These are phyloP conservation scores for Plumapathes pennacea DNA, from an alignment of 92 coral and sea anemone genomes.

Conservation along the genomic window DNA sequence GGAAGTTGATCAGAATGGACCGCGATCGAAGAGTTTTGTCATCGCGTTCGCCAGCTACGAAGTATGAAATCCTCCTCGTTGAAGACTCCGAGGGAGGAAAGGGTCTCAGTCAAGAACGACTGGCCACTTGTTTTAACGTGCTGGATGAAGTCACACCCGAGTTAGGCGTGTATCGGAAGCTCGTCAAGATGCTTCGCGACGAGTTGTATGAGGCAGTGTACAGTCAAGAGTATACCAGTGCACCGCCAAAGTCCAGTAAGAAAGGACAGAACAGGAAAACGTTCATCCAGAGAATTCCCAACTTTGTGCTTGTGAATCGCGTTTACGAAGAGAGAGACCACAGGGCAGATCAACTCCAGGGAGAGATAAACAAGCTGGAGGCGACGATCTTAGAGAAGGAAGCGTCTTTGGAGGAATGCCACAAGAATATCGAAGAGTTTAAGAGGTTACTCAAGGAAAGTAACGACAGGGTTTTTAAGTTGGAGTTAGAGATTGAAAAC, in stretches of 20 bases:
- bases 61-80: conserved; percentile 84
- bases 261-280: conserved; percentile 57
- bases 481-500: conserved; percentile 71
- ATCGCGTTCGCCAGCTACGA: conserved; percentile 88
- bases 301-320: conserved; percentile 83
- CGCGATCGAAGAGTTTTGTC: conserved; percentile 73
- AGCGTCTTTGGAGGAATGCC: conserved; percentile 30
- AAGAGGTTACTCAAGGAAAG: conserved; percentile 57
- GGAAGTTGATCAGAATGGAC: conserved; percentile 39
- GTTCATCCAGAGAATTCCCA: conserved; percentile 77
- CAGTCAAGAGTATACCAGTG: conserved; percentile 84
- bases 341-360: conserved; percentile 69
- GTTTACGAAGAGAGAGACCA: conserved; percentile 76
- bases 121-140: conserved; percentile 82
- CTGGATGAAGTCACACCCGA: conserved; percentile 83
- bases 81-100: conserved; percentile 66
- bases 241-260: conserved; percentile 67
- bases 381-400: conserved; percentile 38
- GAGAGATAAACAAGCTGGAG: conserved; percentile 49
- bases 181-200: conserved; percentile 83
- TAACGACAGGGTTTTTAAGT: conserved; percentile 59
- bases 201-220: conserved; percentile 91
- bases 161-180: conserved; percentile 82
- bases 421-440: conserved; percentile 38
- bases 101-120: conserved; percentile 71